A percentile compares a stretch with the other conserved stretches of the same genome.
These are phyloP conservation scores for Neolamprologus modestus DNA, from an alignment of 2,113 vertebrate species.

Conservation along the genomic window DNA sequence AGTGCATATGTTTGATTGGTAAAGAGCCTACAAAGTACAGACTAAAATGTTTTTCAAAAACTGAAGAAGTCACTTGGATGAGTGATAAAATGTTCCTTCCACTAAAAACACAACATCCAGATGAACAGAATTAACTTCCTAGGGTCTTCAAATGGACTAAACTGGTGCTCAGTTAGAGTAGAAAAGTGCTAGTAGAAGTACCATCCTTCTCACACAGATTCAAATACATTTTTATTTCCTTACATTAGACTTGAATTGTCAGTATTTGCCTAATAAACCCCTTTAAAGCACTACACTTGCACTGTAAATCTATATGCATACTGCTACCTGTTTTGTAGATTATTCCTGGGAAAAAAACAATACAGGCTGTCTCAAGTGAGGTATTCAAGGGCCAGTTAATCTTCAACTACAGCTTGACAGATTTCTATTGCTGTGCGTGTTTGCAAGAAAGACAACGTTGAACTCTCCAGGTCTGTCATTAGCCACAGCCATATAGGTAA, in stretches of 20 bases:
- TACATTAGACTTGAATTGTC: neutral
- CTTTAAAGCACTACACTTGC: neutral
- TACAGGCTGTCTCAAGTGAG: neutral
- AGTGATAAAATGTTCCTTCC: neutral
- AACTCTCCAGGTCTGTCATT: neutral
- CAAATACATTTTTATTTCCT: neutral
- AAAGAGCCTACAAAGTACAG: neutral
- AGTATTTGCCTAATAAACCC: neutral
- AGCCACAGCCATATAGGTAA: constrained; percentile 11
- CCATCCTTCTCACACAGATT: neutral
- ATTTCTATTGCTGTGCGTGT: neutral
- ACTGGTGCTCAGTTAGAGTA: neutral
- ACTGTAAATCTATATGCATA: neutral
- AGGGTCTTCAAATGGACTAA: neutral
- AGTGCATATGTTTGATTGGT: neutral
- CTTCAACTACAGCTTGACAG: constrained; percentile 1
- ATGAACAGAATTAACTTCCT: neutral
- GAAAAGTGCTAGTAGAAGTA: neutral
- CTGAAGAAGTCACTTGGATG: neutral
- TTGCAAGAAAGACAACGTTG: neutral
- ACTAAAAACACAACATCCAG: neutral
- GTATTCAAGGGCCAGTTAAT: neutral
- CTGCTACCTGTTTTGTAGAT: neutral
- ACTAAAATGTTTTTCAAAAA: neutral
- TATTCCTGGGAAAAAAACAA: neutral